Evolutionary conservation across 2,888 invertebrate genomes (phyloP).

Genomic region (Stenurella melanura): DNA sequence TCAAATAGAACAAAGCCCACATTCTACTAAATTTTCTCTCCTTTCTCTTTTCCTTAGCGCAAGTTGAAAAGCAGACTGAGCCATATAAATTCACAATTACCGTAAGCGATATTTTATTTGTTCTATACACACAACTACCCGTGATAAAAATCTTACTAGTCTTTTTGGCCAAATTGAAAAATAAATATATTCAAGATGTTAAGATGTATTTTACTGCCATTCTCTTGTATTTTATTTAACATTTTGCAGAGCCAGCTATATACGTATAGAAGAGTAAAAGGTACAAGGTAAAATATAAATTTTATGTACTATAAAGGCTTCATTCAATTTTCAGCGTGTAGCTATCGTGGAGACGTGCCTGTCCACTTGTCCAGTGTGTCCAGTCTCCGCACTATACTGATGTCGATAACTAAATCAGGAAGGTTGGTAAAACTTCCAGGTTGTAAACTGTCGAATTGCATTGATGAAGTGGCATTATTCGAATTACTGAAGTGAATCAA

Average conservation of each 20-base stretch:
- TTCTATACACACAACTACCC: constrained; percentile 13
- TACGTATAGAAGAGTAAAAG: too few relatives aligned
- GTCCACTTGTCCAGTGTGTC: too few relatives aligned
- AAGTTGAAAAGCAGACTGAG: neutral
- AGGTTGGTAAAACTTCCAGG: too few relatives aligned
- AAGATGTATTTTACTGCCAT: neutral
- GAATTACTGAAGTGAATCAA: too few relatives aligned
- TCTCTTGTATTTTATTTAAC: neutral
- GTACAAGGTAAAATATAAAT: too few relatives aligned
- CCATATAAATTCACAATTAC: constrained; percentile 19
- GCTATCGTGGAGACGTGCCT: too few relatives aligned
- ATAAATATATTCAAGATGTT: constrained; percentile 4
- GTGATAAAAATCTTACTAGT: neutral
- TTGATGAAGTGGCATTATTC: too few relatives aligned
- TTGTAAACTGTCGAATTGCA: too few relatives aligned
- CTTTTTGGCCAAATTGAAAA: constrained; percentile 22
- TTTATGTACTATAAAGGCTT: too few relatives aligned
- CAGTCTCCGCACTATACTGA: too few relatives aligned
- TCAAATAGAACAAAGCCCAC: neutral
- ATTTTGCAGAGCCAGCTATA: neutral
- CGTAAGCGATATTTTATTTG: constrained; percentile 23
- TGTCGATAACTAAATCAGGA: too few relatives aligned
- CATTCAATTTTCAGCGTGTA: too few relatives aligned
- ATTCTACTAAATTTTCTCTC: constrained; percentile 14
- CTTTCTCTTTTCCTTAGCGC: constrained; percentile 3